Percentiles rank a stretch among this genome's conserved stretches.
Conservation (phyloP, 2,797 vertebrate genomes). For the Tiaroga cobitis region DNA sequence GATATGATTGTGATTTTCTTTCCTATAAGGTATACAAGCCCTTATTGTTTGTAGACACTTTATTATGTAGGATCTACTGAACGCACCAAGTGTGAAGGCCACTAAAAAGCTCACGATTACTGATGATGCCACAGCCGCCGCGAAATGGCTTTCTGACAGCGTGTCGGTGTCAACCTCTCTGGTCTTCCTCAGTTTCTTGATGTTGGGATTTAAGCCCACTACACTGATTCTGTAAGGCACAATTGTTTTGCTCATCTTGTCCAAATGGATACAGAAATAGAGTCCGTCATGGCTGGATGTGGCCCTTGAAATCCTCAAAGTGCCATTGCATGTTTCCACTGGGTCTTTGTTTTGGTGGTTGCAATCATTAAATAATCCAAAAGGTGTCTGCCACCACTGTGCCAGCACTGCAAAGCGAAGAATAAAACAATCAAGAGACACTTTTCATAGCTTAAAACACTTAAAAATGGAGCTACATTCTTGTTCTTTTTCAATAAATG, state of each 20-base stretch:
- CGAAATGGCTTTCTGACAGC: slow-evolving; percentile 56
- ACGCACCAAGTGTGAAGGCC: slow-evolving; percentile 75
- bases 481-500: neutral
- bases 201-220: neutral
- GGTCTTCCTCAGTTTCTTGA: neutral
- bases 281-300: slow-evolving; percentile 69
- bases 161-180: slow-evolving; percentile 18
- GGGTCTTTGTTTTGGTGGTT: slow-evolving; percentile 51
- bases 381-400: slow-evolving; percentile 77
- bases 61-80: slow-evolving; percentile 68
- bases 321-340: slow-evolving; percentile 64
- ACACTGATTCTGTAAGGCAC: slow-evolving; percentile 59
- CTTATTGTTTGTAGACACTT: slow-evolving; percentile 60
- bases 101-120: slow-evolving; percentile 75
- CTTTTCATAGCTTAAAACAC: neutral
- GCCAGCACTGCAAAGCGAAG: slow-evolving; percentile 61
- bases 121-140: slow-evolving; percentile 69
- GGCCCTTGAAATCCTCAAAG: slow-evolving; percentile 64
- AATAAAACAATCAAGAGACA: neutral
- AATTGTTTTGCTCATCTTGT: slow-evolving; percentile 58
- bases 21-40: neutral
- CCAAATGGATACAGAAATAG: slow-evolving; percentile 74
- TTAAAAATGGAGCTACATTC: neutral
- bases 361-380: slow-evolving; percentile 65
- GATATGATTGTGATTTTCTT: neutral